Base-by-base conservation (phyloP, 2,888 invertebrate genomes). In the Pomacea canaliculata region DNA sequence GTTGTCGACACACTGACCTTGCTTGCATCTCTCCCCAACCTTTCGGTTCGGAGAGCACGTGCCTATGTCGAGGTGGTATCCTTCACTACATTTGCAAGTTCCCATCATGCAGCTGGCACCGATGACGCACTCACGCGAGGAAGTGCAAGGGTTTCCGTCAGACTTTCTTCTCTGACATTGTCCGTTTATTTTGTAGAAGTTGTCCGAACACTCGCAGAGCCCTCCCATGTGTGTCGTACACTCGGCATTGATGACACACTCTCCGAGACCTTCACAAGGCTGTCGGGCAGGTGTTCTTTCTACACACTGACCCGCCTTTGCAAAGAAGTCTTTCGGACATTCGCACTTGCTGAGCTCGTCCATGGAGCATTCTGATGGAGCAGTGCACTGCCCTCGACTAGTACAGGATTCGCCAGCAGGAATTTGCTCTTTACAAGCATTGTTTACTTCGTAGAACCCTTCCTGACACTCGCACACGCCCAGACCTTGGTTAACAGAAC, bases 1-100 rank as follows among this genome's bases (percentile, higher is more conserved):
- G 51, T 79, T 71, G 59, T 71, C 60, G 56, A 79, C 76, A 74
- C 79, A 79, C 60, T 79, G 48, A 18, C 69, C 74, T 19, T 74
- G 74, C 12, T 62, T 19, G 51, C 74, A 74, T 27, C 56, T 68
- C 37, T 74, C 74, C 7, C 70, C 76, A 10, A 76, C 76, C 7
- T 71, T 23, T 13, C 70, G 70, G 70, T 59, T 66, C 18, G 63
- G 72, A 73, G 62, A 78, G 66, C 78, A 78, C 67, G 70, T 78
- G n/a, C 74, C 74, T 48, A 70, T 19, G 23, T 76, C 67, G 23
- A 69, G 46, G 70, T 70, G 77, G 73, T 46, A 75, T 0, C 75
- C 75, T 1, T 62, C 62, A 18, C 74, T 48, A 48, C 79, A 79
- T 10, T 46, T 19, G 48, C 79, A 79, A 49, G 59, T 56, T 4